Conservation (phyloP, 2,797 vertebrate genomes). For the Brachyalestes nurse region DNA sequence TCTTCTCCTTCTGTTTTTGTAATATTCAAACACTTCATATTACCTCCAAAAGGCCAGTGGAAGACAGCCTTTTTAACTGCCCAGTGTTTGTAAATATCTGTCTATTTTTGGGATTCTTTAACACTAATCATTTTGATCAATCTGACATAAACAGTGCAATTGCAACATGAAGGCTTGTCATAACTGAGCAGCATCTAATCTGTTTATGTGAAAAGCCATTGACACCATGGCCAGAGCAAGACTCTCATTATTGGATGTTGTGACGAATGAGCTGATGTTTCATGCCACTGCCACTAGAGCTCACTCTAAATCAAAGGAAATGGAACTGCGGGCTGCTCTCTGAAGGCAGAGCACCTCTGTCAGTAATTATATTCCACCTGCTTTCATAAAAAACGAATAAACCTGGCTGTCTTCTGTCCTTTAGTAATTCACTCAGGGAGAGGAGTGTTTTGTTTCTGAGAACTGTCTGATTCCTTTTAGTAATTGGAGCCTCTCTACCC, state of each 20-base stretch:
- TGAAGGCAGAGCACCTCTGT: constrained; percentile 22
- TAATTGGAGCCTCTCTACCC: constrained; percentile 64
- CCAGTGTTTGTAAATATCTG: constrained; percentile 7
- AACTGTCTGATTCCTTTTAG: constrained; percentile 51
- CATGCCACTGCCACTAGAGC: constrained; percentile 77
- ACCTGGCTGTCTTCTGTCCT: constrained; percentile 57
- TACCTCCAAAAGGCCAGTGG: constrained; percentile 5
- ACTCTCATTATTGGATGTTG: constrained; percentile 12
- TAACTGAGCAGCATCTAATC: constrained; percentile 3
- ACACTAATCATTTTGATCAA: constrained; percentile 4
- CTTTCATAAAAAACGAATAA: constrained; percentile 58
- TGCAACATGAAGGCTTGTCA: not conserved
- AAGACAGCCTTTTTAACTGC: not conserved
- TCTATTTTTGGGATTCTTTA: constrained; percentile 1
- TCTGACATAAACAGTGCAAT: constrained; percentile 6
- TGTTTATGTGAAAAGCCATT: constrained; percentile 16
- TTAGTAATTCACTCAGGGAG: constrained; percentile 65
- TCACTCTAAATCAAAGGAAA: constrained; percentile 81
- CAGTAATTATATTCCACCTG: constrained; percentile 53
- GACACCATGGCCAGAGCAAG: constrained; percentile 6
- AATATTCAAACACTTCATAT: constrained; percentile 25
- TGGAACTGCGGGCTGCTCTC: constrained; percentile 7
- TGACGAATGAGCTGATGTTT: constrained; percentile 66
- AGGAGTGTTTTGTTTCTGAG: constrained; percentile 64
- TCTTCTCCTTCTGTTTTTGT: constrained; percentile 18